Percentiles rank a stretch among this genome's conserved stretches.
These are phyloP conservation scores for Mirounga angustirostris DNA, from an alignment of 2,113 vertebrate species.

Conservation along the genomic window DNA sequence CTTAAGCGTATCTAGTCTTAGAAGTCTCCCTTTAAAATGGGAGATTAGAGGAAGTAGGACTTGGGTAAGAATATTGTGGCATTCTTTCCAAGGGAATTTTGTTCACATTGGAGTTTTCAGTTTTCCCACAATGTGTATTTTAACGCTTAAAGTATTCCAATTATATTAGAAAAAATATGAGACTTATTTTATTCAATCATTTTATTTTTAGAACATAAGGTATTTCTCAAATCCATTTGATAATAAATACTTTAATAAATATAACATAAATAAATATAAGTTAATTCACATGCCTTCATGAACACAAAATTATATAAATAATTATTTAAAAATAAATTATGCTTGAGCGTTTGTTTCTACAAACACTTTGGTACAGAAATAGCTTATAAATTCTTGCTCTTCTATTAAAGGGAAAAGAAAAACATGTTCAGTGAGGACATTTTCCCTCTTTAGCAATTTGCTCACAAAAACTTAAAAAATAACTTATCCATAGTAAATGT, in stretches of 20 bases:
- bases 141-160: background rate
- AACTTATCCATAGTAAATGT: background rate
- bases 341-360: slow-evolving; percentile 26
- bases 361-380: background rate
- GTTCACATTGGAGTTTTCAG: background rate
- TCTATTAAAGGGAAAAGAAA: background rate
- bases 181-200: background rate
- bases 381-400: slow-evolving; percentile 72
- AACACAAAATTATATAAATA: slow-evolving; percentile 74
- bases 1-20: background rate
- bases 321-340: slow-evolving; percentile 73
- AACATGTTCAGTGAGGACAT: background rate
- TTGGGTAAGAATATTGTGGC: background rate
- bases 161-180: background rate
- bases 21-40: background rate
- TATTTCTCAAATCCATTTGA: slow-evolving; percentile 73
- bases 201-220: background rate
- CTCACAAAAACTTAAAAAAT: background rate
- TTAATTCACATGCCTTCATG: slow-evolving; percentile 54
- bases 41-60: background rate
- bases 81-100: background rate
- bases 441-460: background rate
- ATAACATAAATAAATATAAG: slow-evolving; percentile 76
- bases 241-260: slow-evolving; percentile 83
- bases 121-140: background rate